Conservation (phyloP, 1,140 invertebrate genomes). For the Drosophila burlai region DNA sequence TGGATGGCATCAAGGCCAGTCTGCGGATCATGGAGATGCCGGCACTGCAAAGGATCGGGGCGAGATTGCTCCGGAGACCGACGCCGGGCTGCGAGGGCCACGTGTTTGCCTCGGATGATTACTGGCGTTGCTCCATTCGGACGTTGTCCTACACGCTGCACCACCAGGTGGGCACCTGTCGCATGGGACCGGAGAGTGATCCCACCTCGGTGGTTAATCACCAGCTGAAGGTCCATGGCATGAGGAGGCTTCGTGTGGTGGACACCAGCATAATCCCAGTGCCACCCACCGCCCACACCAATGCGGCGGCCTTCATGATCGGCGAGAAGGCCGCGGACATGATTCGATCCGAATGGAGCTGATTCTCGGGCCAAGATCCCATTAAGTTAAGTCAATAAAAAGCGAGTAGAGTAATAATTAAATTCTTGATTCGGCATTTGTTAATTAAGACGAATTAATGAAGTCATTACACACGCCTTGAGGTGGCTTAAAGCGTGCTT, state of each 20-base stretch:
- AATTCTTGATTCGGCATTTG: neutral
- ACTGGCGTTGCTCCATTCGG: constrained; percentile 91
- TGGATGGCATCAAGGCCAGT: constrained; percentile 89
- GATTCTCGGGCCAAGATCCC: constrained; percentile 8
- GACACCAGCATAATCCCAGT: constrained; percentile 92
- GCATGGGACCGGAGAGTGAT: constrained; percentile 91
- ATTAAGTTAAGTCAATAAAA: constrained; percentile 50
- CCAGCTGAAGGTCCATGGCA: constrained; percentile 90
- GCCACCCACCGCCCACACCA: constrained; percentile 90
- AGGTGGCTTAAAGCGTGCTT: neutral
- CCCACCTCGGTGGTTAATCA: constrained; percentile 91
- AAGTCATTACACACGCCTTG: neutral
- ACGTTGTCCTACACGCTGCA: constrained; percentile 89
- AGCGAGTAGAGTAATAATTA: constrained; percentile 85
- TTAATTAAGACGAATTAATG: constrained; percentile 1
- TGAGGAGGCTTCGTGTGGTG: constrained; percentile 89
- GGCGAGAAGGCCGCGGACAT: constrained; percentile 95
- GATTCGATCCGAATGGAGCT: constrained; percentile 90
- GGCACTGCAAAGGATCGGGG: constrained; percentile 87
- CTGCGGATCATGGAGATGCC: constrained; percentile 87
- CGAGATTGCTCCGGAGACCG: constrained; percentile 86
- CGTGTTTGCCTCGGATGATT: constrained; percentile 88
- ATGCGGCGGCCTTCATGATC: constrained; percentile 92
- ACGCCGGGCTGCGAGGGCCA: constrained; percentile 88
- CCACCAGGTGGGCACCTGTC: constrained; percentile 90